A percentile compares a stretch with the other conserved stretches of the same genome.
Conservation (phyloP, 2,888 invertebrate species). For the Arge pagana region DNA sequence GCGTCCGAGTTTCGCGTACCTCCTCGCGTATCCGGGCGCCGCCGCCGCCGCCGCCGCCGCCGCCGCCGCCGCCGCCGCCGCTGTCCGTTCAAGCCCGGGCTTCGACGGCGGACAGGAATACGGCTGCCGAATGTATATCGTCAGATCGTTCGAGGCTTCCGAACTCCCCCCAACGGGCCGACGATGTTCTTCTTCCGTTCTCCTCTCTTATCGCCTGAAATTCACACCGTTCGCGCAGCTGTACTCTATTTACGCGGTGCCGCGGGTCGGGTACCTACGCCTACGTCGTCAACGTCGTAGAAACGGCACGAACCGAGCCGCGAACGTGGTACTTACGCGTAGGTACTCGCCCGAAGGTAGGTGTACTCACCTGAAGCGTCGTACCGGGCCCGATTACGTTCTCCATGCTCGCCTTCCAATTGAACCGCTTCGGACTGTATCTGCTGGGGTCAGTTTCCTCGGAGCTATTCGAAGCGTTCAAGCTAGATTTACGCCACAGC, state of each 20-base stretch:
- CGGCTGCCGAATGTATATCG: slow-evolving; percentile 52
- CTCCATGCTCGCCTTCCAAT: slow-evolving; percentile 56
- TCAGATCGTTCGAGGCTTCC: slow-evolving; percentile 50
- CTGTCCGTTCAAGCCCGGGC: slow-evolving; percentile 17
- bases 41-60: too few relatives aligned
- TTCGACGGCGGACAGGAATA: slow-evolving; percentile 24
- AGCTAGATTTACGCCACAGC: slow-evolving; percentile 74
- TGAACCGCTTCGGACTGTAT: slow-evolving; percentile 59
- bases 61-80: too few relatives aligned
- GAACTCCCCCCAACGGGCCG: slow-evolving; percentile 30
- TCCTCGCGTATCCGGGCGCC: too few relatives aligned
- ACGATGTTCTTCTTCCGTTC: slow-evolving; percentile 54
- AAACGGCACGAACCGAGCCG: too few relatives aligned
- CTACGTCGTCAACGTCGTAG: too few relatives aligned
- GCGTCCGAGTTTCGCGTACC: slow-evolving; percentile 43
- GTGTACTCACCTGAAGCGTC: slow-evolving; percentile 55
- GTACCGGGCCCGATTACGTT: slow-evolving; percentile 48
- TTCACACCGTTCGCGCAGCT: too few relatives aligned
- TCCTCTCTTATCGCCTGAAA: slow-evolving; percentile 51
- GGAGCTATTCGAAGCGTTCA: slow-evolving; percentile 66
- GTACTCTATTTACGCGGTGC: too few relatives aligned
- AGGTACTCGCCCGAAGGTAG: background rate
- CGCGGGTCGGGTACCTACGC: too few relatives aligned
- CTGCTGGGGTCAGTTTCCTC: slow-evolving; percentile 70
- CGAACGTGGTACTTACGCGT: background rate